Evolutionary conservation across 2,888 invertebrate genomes (phyloP).

Genomic region (Drosophila formosana): DNA sequence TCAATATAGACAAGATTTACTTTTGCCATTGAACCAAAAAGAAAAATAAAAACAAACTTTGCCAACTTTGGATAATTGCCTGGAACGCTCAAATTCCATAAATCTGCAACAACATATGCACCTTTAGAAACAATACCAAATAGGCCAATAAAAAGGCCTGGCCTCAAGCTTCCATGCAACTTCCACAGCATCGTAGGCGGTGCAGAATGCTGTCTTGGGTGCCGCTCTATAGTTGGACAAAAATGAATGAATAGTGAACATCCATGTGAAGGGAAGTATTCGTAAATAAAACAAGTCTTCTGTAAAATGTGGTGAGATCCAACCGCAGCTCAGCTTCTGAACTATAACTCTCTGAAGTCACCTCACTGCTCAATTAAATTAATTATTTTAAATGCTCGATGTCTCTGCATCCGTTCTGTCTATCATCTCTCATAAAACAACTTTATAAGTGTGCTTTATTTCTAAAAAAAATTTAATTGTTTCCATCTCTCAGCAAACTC

Average conservation of each 20-base stretch:
- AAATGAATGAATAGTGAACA: constrained; percentile 21
- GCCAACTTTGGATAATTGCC: constrained; percentile 77
- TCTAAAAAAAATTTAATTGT: constrained; percentile 60
- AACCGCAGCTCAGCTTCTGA: constrained; percentile 15
- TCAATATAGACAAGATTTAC: constrained; percentile 70
- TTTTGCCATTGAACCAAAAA: constrained; percentile 42
- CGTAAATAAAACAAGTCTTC: constrained; percentile 10
- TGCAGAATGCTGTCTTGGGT: constrained; percentile 70
- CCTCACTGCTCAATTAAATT: constrained; percentile 56
- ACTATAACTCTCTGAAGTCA: constrained; percentile 4
- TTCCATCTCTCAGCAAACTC: constrained; percentile 29
- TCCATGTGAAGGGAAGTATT: constrained; percentile 19
- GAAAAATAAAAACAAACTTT: constrained; percentile 52
- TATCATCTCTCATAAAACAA: constrained; percentile 1
- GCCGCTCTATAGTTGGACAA: constrained; percentile 53
- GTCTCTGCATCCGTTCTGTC: not conserved
- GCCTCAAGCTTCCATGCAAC: constrained; percentile 33
- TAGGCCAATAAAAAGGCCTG: constrained; percentile 28
- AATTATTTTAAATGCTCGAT: constrained; percentile 56
- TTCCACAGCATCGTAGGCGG: constrained; percentile 61
- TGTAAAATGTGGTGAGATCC: constrained; percentile 46
- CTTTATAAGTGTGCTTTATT: constrained; percentile 58
- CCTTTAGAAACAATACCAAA: constrained; percentile 37
- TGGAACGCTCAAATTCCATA: constrained; percentile 76
- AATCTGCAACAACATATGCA: constrained; percentile 36